Conservation (phyloP, 2,888 invertebrate genomes). For the Andrena fulva region DNA sequence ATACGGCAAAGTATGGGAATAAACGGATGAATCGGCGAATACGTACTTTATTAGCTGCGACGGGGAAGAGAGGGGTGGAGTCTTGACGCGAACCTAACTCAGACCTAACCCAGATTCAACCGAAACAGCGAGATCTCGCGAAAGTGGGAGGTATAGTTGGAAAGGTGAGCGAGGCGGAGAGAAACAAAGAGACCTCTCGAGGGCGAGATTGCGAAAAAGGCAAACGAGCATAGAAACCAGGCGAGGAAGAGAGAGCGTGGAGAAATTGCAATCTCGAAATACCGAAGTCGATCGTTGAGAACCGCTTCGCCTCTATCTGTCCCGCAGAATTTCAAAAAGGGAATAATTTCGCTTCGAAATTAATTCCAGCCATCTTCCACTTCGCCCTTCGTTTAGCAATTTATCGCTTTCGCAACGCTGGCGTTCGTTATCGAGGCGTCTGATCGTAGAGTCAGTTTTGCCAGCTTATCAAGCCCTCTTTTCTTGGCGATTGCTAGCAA, state of each 20-base stretch:
- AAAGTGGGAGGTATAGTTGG: neutral
- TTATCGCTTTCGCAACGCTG: neutral
- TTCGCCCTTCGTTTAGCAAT: neutral
- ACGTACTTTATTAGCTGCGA: slow-evolving; percentile 25
- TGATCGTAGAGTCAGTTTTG: neutral
- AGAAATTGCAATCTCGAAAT: neutral
- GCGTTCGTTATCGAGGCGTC: neutral
- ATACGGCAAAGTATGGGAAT: slow-evolving; percentile 6
- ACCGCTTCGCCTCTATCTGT: neutral
- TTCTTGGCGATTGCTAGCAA: slow-evolving; percentile 26
- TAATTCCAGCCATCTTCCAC: neutral
- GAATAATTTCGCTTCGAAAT: neutral
- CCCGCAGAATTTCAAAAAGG: neutral
- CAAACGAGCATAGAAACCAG: neutral
- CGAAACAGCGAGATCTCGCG: neutral
- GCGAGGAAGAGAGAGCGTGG: too few species aligned
- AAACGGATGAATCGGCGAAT: slow-evolving; percentile 26
- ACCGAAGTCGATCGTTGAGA: neutral
- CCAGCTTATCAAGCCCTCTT: neutral
- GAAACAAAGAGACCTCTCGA: neutral
- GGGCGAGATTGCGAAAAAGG: neutral
- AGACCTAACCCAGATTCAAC: slow-evolving; percentile 29
- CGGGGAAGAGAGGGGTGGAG: neutral
- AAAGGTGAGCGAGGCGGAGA: neutral
- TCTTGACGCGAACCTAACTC: slow-evolving; percentile 18